Evolutionary conservation across 2,113 vertebrate genomes (phyloP), one percentile per base, ranked within the genome.

Genomic region (Zeus faber): DNA sequence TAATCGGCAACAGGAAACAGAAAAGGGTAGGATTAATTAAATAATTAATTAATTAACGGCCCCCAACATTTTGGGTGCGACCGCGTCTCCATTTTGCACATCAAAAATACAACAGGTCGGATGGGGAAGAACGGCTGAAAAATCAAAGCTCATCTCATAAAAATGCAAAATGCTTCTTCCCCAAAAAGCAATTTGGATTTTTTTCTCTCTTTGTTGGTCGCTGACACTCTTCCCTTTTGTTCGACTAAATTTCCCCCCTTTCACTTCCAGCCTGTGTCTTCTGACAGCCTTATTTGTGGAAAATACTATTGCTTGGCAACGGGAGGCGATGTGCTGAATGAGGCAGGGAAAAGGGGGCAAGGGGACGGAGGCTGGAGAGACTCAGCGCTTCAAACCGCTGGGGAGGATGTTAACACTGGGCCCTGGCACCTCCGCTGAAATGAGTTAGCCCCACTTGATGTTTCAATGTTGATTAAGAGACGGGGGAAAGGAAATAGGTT

Each of bases 391-490:
- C 46, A 62, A 72, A 78, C 55, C 65, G 49, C 61, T 58, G 37
- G 73, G 58, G 58, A 75, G 48, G 51, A 58, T 62, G 65, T 75
- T 82, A 79, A 77, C 80, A 74, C 41, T 53, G 65, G 69, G 67
- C 73, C 21, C 58, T 33, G 45, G 66, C 67, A 72, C 65, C 74
- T 73, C 67, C 68, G 73, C 73, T 76, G 82, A 71, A 79, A 74
- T 39, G 54, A 83, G 80, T 82, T 80, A 83, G 79, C 67, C 56
- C 74, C 79, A 63, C 72, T 74, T 74, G 73, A 75, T 74, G 71
- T 77, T 80, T 77, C 70, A 67, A 55, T 61, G 79, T 77, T 79
- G 75, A 87, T 82, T 78, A 82, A 79, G 70, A 81, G 71, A 80
- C 74, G 63, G 55, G 26, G 63, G 55, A 24, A 62, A 66, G 79